A percentile compares a stretch with the other conserved stretches of the same genome.
Evolutionary conservation across 2,113 vertebrate genomes (phyloP).

Genomic region (Podarcis cretensis): DNA sequence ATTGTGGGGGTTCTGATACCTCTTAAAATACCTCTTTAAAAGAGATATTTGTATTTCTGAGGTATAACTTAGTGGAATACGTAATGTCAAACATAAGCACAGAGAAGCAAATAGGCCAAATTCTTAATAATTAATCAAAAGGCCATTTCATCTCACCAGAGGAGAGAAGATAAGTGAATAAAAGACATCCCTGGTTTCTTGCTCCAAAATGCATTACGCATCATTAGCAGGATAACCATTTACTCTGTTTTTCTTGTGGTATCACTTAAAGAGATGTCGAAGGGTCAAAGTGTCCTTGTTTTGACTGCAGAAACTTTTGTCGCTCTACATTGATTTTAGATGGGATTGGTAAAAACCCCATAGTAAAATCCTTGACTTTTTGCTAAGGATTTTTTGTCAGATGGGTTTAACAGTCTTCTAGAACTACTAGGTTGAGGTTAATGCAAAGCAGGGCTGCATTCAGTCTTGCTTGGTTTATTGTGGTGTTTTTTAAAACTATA

Average conservation of each 20-base stretch:
- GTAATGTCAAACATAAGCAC: slow-evolving; percentile 66
- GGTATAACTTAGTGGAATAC: slow-evolving; percentile 58
- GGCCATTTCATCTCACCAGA: slow-evolving; percentile 68
- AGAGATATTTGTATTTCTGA: slow-evolving; percentile 58
- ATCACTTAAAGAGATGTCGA: slow-evolving; percentile 39
- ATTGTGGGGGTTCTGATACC: neutral
- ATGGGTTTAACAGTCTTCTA: neutral
- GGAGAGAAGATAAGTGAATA: slow-evolving; percentile 72
- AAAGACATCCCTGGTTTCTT: slow-evolving; percentile 70
- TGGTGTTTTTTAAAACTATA: neutral
- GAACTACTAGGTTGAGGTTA: neutral
- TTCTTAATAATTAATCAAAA: slow-evolving; percentile 79
- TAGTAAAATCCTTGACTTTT: neutral
- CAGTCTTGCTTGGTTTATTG: neutral
- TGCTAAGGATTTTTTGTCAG: neutral
- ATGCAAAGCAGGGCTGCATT: neutral
- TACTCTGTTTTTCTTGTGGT: slow-evolving; percentile 41
- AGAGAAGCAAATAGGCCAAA: slow-evolving; percentile 75
- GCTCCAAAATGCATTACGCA: slow-evolving; percentile 71
- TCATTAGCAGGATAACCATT: slow-evolving; percentile 62
- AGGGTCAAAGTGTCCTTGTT: slow-evolving; percentile 41
- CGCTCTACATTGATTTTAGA: neutral
- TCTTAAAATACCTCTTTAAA: slow-evolving; percentile 23
- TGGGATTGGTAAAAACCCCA: slow-evolving; percentile 20
- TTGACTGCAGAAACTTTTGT: slow-evolving; percentile 22